Base-by-base conservation (phyloP, 2,113 vertebrate species). In the Pachyramphus minor region DNA sequence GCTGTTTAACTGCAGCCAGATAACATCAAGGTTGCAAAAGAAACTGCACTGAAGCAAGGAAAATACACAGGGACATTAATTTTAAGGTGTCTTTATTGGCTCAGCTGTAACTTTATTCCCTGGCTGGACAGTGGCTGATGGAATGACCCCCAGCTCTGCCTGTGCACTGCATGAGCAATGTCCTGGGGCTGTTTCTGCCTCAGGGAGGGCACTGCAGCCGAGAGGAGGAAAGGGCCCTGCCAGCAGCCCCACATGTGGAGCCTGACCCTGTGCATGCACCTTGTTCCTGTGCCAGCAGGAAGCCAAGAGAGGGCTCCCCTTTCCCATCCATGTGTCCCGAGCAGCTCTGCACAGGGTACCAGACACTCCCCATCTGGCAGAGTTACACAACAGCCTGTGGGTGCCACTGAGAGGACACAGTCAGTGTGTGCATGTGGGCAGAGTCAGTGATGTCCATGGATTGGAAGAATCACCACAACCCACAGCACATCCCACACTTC, bases 1-100 rank as follows among this genome's bases (percentile, higher is more conserved):
- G 93, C 92, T 94, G 45, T 93, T 96, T 91, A 88, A 68, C 84
- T 84, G 82, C 78, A 97, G 93, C 81, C 94, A 91, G 87, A 93
- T 68, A 95, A 64, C 82, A 96, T 63, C 88, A 88, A 77, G 39
- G 42, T 59, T 87, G 68, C 44, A 63, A 91, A 93, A 93, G 84
- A 78, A 88, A 96, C 78, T 30, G 37, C 75, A 76, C 63, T 52
- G 68, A 44, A 88, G 62, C 44, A 42, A n/a, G 42, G 42, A 74
- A 67, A 91, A 89, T 84, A 87, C 83, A 86, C 28, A 47, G 45
- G 67, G 63, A 77, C 25, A 35, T 66, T 88, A 87, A 80, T 91
- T 79, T 83, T 87, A 66, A 90, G 53, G 75, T 55, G 24, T 75
- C 14, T 94, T 62, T 84, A 80, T 91, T 80, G 88, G 71, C 78